A percentile compares a stretch with the other conserved stretches of the same genome.
Conservation (phyloP, 2,888 invertebrate species). For the Emesis castigata region DNA sequence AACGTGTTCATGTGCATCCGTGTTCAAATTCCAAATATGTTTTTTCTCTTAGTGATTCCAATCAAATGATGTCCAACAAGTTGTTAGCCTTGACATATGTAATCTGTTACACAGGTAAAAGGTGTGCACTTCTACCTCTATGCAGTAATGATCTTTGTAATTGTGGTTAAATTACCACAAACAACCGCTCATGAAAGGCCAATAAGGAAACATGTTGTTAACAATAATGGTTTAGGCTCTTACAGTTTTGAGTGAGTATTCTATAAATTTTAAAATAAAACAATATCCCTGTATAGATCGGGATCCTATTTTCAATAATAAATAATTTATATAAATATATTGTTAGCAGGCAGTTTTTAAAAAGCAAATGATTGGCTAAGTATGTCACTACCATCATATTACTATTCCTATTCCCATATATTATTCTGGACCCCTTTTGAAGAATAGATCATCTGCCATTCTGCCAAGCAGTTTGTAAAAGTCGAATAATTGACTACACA, state of each 20-base stretch:
- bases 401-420: too few species aligned
- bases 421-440: too few species aligned
- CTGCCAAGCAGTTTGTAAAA: too few species aligned
- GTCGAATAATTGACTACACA: too few species aligned
- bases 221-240: conserved; percentile 80
- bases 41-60: conserved; percentile 55
- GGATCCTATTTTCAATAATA: too few species aligned
- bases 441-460: too few species aligned
- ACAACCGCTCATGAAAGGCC: conserved; percentile 73
- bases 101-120: conserved; percentile 78
- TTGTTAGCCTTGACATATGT: conserved; percentile 78
- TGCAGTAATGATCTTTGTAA: conserved; percentile 69
- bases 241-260: conserved; percentile 84
- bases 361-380: background rate
- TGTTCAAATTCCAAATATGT: conserved; percentile 30
- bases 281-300: background rate
- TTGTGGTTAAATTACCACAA: conserved; percentile 69
- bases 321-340: too few species aligned
- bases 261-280: conserved; percentile 4
- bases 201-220: conserved; percentile 78
- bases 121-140: conserved; percentile 70
- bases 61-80: conserved; percentile 61
- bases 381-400: too few species aligned
- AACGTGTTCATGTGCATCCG: conserved; percentile 11
- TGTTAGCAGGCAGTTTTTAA: too few species aligned